Evolutionary conservation across 1,140 invertebrate genomes (phyloP).

Genomic region (Potamilus streckersoni): DNA sequence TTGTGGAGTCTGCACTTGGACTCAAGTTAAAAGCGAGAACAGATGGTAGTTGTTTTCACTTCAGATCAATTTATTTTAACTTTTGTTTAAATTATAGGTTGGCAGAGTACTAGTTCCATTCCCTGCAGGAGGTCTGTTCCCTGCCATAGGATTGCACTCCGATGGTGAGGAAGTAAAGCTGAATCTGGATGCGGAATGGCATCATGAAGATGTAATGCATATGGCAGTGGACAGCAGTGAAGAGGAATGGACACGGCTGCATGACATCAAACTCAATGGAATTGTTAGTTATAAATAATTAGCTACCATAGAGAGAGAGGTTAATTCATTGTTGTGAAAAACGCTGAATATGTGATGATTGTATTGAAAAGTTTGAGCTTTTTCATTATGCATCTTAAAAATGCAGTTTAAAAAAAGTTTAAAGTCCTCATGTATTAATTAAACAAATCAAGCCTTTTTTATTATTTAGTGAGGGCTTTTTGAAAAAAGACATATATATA

Average conservation of each 20-base stretch:
- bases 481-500: too few relatives aligned
- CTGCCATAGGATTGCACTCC: slow-evolving; percentile 68
- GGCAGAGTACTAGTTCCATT: slow-evolving; percentile 53
- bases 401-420: too few relatives aligned
- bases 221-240: slow-evolving; percentile 73
- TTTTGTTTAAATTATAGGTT: slow-evolving; percentile 52
- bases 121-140: slow-evolving; percentile 64
- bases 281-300: slow-evolving; percentile 57
- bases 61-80: background rate
- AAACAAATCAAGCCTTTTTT: too few relatives aligned
- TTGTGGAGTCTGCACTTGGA: too few relatives aligned
- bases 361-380: too few relatives aligned
- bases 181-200: slow-evolving; percentile 64
- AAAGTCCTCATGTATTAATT: too few relatives aligned
- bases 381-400: too few relatives aligned
- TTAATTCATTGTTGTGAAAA: slow-evolving; percentile 46
- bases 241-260: slow-evolving; percentile 72
- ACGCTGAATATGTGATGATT: too few relatives aligned
- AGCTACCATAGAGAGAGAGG: too few relatives aligned
- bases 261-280: slow-evolving; percentile 72
- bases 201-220: slow-evolving; percentile 67
- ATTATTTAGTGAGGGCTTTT: too few relatives aligned
- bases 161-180: slow-evolving; percentile 68
- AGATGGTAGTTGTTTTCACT: too few relatives aligned
- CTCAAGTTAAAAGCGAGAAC: too few relatives aligned